phyloP scores from a whole-genome alignment of 1,140 invertebrate genomes.

The Hydropsyche tenuis region DNA sequence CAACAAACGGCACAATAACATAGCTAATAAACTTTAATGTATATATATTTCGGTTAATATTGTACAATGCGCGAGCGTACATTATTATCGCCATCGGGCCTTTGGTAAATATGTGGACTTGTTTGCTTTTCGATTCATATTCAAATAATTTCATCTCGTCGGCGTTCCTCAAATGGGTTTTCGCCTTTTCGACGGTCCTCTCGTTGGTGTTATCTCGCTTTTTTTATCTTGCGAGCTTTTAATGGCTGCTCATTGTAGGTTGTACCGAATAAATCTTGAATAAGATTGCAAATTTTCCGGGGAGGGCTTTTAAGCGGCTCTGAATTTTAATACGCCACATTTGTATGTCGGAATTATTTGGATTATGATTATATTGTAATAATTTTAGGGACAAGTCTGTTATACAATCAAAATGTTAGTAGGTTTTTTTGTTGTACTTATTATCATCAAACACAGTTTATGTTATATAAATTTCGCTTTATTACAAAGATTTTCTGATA shows the following conservation, averaged over 20 bases:
- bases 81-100: not conserved
- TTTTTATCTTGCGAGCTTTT: not conserved
- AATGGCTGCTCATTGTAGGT: slow-evolving; percentile 10
- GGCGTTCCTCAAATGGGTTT: not conserved
- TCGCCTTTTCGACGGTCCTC: not conserved
- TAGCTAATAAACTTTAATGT: not conserved
- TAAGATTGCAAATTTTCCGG: slow-evolving; percentile 20
- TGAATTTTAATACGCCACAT: not conserved
- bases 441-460: too few relatives aligned
- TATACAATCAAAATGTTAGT: too few relatives aligned
- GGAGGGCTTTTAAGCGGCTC: not conserved
- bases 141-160: slow-evolving; percentile 5
- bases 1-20: not conserved
- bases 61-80: too few relatives aligned
- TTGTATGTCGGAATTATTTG: too few relatives aligned
- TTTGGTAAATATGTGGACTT: not conserved
- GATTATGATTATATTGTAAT: too few relatives aligned
- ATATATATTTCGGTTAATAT: not conserved
- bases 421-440: too few relatives aligned
- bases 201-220: not conserved
- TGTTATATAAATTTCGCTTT: too few relatives aligned
- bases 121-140: slow-evolving; percentile 15
- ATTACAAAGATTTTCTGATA: too few relatives aligned
- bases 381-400: too few relatives aligned
- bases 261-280: not conserved